These are phyloP conservation scores for Lepidotrigona ventralis DNA, from an alignment of 1,140 invertebrate genomes.

Conservation along the genomic window DNA sequence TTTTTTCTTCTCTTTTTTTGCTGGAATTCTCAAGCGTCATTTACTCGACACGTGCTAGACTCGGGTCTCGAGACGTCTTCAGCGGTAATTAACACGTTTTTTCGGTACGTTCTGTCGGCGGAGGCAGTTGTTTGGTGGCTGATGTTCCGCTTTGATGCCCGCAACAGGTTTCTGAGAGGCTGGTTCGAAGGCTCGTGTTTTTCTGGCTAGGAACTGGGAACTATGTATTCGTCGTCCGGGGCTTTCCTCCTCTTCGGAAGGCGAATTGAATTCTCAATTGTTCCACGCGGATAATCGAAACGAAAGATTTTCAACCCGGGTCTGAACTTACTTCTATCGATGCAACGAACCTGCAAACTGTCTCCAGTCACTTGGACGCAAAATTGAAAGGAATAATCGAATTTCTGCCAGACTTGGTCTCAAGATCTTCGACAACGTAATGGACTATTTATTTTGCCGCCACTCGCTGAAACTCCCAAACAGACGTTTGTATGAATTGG, in stretches of 20 bases:
- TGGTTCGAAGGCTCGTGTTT: neutral
- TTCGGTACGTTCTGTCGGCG: neutral
- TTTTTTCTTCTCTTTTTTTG: neutral
- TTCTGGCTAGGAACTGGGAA: neutral
- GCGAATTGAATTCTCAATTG: neutral
- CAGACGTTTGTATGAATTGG: too few relatives aligned
- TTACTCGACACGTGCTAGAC: neutral
- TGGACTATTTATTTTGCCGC: too few relatives aligned
- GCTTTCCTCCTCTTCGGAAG: too few relatives aligned
- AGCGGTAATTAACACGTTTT: neutral
- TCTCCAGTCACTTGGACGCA: neutral
- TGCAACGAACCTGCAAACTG: neutral
- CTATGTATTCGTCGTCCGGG: too few relatives aligned
- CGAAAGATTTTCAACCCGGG: too few relatives aligned
- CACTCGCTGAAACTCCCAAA: too few relatives aligned
- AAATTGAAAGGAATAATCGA: neutral
- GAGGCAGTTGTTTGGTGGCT: neutral
- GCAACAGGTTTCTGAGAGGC: neutral
- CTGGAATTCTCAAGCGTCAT: neutral
- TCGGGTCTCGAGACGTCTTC: neutral
- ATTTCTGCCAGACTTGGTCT: too few relatives aligned
- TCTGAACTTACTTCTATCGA: too few relatives aligned
- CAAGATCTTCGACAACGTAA: too few relatives aligned
- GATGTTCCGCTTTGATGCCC: neutral
- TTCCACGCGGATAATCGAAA: neutral